phyloP scores from a whole-genome alignment of 2,113 vertebrate genomes.

The Cepphus grylle region DNA sequence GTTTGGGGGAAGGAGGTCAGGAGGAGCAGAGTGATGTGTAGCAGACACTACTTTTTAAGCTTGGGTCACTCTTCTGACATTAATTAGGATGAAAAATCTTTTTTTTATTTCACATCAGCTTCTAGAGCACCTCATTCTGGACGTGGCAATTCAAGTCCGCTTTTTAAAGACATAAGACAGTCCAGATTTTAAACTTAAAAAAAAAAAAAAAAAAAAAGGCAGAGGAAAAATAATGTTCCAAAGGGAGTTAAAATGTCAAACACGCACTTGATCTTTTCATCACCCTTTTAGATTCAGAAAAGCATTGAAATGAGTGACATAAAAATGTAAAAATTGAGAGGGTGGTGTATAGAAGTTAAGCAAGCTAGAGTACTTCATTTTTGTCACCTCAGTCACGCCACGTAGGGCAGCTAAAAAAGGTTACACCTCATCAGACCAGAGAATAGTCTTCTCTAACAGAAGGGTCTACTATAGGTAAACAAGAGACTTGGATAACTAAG shows the following conservation, averaged over 20 bases:
- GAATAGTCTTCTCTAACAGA: neutral
- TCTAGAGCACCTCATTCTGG: neutral
- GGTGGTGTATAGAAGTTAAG: neutral
- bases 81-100: neutral
- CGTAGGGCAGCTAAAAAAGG: neutral
- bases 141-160: neutral
- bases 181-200: neutral
- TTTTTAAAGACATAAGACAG: neutral
- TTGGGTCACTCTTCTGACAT: neutral
- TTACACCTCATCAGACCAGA: neutral
- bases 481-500: neutral
- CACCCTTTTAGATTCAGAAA: neutral
- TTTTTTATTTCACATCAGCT: neutral
- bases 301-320: neutral
- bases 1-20: neutral
- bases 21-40: neutral
- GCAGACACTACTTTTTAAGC: neutral
- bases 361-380: neutral
- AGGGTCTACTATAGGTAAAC: neutral
- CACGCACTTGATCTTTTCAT: neutral
- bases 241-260: constrained; percentile 13
- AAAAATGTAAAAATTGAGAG: neutral
- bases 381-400: neutral
- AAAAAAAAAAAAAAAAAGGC: neutral
- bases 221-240: neutral